phyloP scores from a whole-genome alignment of 37 sponge, comb jelly and placozoan species.

The Oopsacas minuta region DNA sequence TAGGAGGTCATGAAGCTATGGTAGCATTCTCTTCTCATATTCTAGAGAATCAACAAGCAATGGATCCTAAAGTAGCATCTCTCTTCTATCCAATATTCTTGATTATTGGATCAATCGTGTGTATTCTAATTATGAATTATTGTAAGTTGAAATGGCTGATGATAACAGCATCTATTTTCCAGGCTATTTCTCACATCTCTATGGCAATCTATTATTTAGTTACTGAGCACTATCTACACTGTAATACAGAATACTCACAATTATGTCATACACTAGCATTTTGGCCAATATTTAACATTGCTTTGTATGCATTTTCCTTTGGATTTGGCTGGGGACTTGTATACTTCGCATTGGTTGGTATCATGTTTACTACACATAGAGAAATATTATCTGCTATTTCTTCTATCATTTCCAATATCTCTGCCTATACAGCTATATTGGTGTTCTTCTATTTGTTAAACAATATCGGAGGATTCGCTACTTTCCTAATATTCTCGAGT shows the following conservation, averaged over 20 bases:
- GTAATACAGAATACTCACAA: not conserved
- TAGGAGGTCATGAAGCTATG: conserved; percentile 17
- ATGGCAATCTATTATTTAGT: not conserved
- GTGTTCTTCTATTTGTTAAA: not conserved
- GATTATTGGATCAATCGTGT: not conserved
- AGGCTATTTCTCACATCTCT: not conserved
- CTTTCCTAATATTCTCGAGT: not conserved
- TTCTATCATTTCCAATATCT: not conserved
- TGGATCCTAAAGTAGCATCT: conserved; percentile 18
- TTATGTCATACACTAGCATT: not conserved
- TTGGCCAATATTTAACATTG: not conserved
- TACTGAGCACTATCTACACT: not conserved
- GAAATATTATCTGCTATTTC: not conserved
- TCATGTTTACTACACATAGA: not conserved
- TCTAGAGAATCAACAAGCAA: not conserved
- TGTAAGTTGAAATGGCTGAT: not conserved
- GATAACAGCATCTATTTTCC: not conserved
- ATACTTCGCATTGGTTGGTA: not conserved
- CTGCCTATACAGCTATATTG: not conserved
- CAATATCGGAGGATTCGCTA: not conserved
- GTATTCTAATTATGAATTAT: not conserved
- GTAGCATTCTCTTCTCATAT: not conserved
- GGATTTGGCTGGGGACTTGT: not conserved
- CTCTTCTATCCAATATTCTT: conserved; percentile 18
- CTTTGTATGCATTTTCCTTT: not conserved